Conservation (phyloP, 2,888 invertebrate species). For the Melinaea menophilus region DNA sequence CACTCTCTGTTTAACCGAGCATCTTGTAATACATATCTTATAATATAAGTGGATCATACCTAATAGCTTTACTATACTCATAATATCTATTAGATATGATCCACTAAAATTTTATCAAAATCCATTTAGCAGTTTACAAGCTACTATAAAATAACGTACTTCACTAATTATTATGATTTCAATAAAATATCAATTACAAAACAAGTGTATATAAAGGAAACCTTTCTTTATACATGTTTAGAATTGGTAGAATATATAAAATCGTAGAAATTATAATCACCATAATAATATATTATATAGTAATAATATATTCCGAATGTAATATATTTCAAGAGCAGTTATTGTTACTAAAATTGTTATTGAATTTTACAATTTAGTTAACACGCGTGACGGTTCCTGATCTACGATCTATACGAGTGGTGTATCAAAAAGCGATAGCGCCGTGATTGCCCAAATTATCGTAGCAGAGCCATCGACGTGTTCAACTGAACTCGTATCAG, state of each 20-base stretch:
- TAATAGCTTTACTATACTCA: too few relatives aligned
- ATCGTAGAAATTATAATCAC: too few relatives aligned
- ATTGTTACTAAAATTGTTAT: not conserved
- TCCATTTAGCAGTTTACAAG: too few relatives aligned
- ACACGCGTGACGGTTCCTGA: not conserved
- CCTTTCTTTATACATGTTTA: too few relatives aligned
- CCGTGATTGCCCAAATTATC: conserved; percentile 22
- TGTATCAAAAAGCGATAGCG: conserved; percentile 8
- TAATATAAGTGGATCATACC: too few relatives aligned
- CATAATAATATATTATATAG: too few relatives aligned
- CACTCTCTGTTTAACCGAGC: too few relatives aligned
- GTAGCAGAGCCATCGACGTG: conserved; percentile 13
- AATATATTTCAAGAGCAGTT: not conserved
- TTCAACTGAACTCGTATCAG: conserved; percentile 21
- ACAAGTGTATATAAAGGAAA: not conserved
- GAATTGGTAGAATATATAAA: too few relatives aligned
- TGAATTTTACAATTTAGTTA: not conserved
- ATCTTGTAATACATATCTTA: too few relatives aligned
- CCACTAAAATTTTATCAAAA: too few relatives aligned
- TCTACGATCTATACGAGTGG: not conserved
- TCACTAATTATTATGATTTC: not conserved
- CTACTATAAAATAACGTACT: not conserved
- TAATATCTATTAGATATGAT: too few relatives aligned
- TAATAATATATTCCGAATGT: too few relatives aligned
- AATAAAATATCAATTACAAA: not conserved